phyloP scores from a whole-genome alignment of 2,888 invertebrate species.

The Philopedon plagiatum region DNA sequence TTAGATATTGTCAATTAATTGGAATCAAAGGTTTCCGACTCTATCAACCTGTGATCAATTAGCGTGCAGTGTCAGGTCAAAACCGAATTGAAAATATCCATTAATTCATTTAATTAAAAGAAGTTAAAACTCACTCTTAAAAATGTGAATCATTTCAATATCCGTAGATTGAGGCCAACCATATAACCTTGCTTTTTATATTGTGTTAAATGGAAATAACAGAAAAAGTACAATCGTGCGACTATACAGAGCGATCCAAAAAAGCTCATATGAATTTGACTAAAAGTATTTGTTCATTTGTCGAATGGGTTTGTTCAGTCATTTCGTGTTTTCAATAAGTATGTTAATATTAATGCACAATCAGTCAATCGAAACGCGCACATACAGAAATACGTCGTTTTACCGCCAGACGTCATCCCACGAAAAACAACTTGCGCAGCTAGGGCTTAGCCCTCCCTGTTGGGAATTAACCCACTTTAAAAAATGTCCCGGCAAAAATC shows the following conservation, averaged over 20 bases:
- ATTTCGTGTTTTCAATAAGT: too few relatives aligned
- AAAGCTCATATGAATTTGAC: background rate
- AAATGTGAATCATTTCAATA: conserved; percentile 35
- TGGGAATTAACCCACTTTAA: too few relatives aligned
- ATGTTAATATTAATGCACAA: too few relatives aligned
- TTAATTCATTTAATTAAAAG: conserved; percentile 30
- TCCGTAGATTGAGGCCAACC: conserved; percentile 28
- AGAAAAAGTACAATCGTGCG: background rate
- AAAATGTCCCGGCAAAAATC: too few relatives aligned
- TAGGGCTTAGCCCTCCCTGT: too few relatives aligned
- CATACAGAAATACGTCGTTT: too few relatives aligned
- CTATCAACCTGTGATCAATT: conserved; percentile 22
- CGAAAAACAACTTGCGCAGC: too few relatives aligned
- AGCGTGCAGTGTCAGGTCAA: conserved; percentile 26
- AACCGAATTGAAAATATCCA: conserved; percentile 8
- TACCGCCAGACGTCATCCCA: too few relatives aligned
- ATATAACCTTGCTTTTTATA: conserved; percentile 15
- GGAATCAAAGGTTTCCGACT: conserved; percentile 7
- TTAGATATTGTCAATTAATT: too few relatives aligned
- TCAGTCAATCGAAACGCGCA: too few relatives aligned
- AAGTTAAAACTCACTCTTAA: conserved; percentile 13
- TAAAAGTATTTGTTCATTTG: too few relatives aligned
- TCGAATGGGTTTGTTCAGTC: too few relatives aligned
- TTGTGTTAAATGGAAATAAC: background rate
- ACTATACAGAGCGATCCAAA: background rate